A percentile compares a stretch with the other conserved stretches of the same genome.
Conservation (phyloP, 2,797 vertebrate species). For the Lepus oiostolus region DNA sequence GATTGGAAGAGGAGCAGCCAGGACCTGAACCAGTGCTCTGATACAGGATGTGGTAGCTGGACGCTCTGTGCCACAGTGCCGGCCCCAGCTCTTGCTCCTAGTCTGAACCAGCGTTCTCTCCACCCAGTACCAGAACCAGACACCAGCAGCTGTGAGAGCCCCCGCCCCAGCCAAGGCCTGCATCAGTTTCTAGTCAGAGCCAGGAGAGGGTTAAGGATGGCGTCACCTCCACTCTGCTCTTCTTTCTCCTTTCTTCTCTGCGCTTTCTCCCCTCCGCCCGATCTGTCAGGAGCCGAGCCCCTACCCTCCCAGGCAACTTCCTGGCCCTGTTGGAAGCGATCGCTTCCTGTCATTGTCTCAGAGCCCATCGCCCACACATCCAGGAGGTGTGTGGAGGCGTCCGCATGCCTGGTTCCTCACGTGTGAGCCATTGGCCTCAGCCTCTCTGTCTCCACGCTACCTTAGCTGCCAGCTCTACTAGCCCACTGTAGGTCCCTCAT, state of each 20-base stretch:
- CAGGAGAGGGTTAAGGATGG: not conserved
- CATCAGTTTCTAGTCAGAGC: not conserved
- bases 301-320: not conserved
- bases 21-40: too few species aligned
- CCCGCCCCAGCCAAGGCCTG: not conserved
- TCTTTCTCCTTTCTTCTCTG: not conserved
- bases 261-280: not conserved
- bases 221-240: not conserved
- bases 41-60: too few species aligned
- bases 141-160: not conserved
- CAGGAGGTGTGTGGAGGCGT: too few species aligned
- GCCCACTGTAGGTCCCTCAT: not conserved
- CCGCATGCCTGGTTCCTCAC: not conserved
- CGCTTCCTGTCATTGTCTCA: not conserved
- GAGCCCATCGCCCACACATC: rapidly evolving
- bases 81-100: not conserved
- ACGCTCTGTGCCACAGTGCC: too few species aligned
- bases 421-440: not conserved
- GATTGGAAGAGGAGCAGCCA: too few species aligned
- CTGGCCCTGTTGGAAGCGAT: not conserved
- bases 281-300: not conserved
- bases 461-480: not conserved
- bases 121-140: not conserved
- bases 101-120: not conserved
- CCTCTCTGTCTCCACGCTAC: not conserved